These are phyloP conservation scores for Fistularia commersonii DNA, from an alignment of 2,797 vertebrate genomes.

Conservation along the genomic window DNA sequence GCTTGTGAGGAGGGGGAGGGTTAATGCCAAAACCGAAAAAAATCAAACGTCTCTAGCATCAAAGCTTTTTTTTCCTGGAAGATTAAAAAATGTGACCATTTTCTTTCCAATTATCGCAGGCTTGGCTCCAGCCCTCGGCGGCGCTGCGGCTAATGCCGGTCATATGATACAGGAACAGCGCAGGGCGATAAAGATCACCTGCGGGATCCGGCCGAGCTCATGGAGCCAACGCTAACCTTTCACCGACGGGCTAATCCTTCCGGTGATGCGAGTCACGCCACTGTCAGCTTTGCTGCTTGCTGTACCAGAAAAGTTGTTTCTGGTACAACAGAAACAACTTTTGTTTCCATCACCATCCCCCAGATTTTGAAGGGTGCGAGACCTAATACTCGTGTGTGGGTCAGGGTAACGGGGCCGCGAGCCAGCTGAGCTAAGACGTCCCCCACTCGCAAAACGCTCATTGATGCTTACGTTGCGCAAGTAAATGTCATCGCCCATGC, in stretches of 20 bases:
- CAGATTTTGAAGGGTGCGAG: no score
- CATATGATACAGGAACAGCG: conserved; percentile 46
- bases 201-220: conserved; percentile 9
- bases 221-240: conserved; percentile 31
- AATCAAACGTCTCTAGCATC: conserved; percentile 31
- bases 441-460: no score
- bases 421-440: no score
- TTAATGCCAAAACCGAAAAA: conserved; percentile 27
- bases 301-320: no score
- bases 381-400: no score
- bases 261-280: conserved; percentile 47
- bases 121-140: conserved; percentile 30
- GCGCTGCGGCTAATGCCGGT: conserved; percentile 42
- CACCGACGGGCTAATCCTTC: conserved; percentile 51
- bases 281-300: conserved; percentile 49
- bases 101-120: conserved; percentile 31
- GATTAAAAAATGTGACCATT: conserved; percentile 30
- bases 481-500: no score
- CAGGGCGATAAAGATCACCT: conserved; percentile 35
- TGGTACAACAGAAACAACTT: no score
- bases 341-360: no score
- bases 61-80: conserved; percentile 30
- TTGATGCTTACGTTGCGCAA: no score
- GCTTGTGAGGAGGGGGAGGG: conserved; percentile 1
- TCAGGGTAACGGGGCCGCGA: no score